These are phyloP conservation scores for Drosophila bunnanda DNA, from an alignment of 2,888 invertebrate genomes.

Conservation along the genomic window DNA sequence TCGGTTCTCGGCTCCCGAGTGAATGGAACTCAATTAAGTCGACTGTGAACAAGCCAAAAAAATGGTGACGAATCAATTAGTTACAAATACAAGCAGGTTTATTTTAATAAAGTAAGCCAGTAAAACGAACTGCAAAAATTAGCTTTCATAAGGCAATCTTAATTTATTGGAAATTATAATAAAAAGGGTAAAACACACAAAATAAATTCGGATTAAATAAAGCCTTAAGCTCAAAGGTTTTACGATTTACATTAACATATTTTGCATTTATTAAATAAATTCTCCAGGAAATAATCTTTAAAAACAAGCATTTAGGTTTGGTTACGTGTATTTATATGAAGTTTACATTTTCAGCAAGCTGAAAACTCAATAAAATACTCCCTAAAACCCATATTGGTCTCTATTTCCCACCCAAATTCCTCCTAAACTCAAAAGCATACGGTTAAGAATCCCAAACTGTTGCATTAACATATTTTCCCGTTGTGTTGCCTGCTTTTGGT, in stretches of 20 bases:
- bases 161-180: background rate
- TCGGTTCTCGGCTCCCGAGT: slow-evolving; percentile 8
- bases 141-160: background rate
- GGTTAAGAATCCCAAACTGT: slow-evolving; percentile 17
- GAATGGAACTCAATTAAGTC: slow-evolving; percentile 13
- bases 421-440: slow-evolving; percentile 2
- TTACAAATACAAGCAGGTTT: slow-evolving; percentile 6
- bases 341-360: too few relatives aligned
- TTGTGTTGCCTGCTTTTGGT: background rate
- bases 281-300: too few relatives aligned
- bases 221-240: background rate
- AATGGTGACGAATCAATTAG: slow-evolving; percentile 10
- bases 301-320: too few relatives aligned
- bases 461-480: slow-evolving; percentile 16
- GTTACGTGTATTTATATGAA: too few relatives aligned
- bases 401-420: background rate
- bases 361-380: background rate
- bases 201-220: background rate
- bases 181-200: background rate
- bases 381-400: background rate
- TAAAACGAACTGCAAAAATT: background rate
- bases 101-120: slow-evolving; percentile 14
- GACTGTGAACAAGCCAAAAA: background rate
- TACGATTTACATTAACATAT: background rate
- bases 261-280: background rate